Evolutionary conservation across 1,140 invertebrate species (phyloP).

Genomic region (Cydia amplana): DNA sequence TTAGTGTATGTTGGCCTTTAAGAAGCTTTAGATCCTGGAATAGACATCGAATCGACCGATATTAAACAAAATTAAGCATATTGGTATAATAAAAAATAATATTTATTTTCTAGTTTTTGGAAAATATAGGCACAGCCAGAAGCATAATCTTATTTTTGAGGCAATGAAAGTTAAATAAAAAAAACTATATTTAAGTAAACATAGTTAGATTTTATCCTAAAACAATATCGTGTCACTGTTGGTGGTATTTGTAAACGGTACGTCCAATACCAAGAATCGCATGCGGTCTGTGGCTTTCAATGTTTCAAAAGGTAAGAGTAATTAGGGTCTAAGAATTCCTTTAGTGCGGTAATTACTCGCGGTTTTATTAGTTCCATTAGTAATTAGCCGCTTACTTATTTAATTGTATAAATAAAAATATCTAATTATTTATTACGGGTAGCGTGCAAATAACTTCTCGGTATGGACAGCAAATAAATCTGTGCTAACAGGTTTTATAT

Average conservation of each 20-base stretch:
- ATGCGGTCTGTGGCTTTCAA: conserved; percentile 30
- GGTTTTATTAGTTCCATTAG: conserved; percentile 14
- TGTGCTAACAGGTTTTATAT: too few species aligned
- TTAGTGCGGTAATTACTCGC: conserved; percentile 14
- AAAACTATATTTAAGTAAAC: too few species aligned
- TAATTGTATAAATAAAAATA: conserved; percentile 13
- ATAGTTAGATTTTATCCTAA: background rate
- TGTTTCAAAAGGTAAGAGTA: conserved; percentile 26
- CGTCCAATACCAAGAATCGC: conserved; percentile 18
- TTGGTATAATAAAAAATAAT: too few species aligned
- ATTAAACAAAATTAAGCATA: too few species aligned
- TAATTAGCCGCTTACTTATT: conserved; percentile 7
- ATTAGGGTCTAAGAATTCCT: conserved; percentile 31
- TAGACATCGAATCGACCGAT: too few species aligned
- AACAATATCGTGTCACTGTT: background rate
- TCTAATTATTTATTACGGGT: conserved; percentile 7
- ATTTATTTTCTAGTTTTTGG: too few species aligned
- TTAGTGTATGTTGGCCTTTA: too few species aligned
- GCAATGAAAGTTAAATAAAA: too few species aligned
- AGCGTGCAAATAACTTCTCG: background rate
- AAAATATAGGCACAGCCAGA: too few species aligned
- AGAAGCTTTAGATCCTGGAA: too few species aligned
- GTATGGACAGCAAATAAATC: background rate
- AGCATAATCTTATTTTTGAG: too few species aligned
- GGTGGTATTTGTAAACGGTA: conserved; percentile 4